Percentiles rank a stretch among this genome's conserved stretches.
phyloP scores from a whole-genome alignment of 2,888 invertebrate species.

The Leucoptera coffeella region DNA sequence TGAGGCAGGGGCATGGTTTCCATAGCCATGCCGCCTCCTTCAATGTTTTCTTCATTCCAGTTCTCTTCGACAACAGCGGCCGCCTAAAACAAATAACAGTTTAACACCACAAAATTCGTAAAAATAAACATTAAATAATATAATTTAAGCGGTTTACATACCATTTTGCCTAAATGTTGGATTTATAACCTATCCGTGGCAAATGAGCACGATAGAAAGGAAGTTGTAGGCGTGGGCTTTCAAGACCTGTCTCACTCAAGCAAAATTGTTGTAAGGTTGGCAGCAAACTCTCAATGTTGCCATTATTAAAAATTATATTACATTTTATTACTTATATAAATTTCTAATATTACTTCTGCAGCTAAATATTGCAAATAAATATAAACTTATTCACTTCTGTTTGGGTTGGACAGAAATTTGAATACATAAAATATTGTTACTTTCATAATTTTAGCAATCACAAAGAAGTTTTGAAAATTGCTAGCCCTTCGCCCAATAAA shows the following conservation, averaged over 20 bases:
- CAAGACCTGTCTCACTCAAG: too few relatives aligned
- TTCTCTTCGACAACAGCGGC: slow-evolving; percentile 48
- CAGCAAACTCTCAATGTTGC: slow-evolving; percentile 7
- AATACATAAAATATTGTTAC: too few relatives aligned
- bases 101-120: too few relatives aligned
- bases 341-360: too few relatives aligned
- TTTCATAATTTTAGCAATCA: too few relatives aligned
- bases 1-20: slow-evolving; percentile 47
- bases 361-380: too few relatives aligned
- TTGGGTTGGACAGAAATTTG: too few relatives aligned
- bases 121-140: too few relatives aligned
- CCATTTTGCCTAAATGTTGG: slow-evolving; percentile 29
- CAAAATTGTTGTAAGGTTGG: slow-evolving; percentile 12
- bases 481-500: too few relatives aligned
- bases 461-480: too few relatives aligned
- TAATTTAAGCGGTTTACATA: slow-evolving; percentile 16
- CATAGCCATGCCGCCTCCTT: slow-evolving; percentile 45
- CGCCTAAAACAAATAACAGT: slow-evolving; percentile 27
- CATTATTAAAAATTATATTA: slow-evolving; percentile 4
- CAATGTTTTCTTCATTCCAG: slow-evolving; percentile 48
- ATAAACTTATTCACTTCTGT: too few relatives aligned
- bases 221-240: slow-evolving; percentile 8
- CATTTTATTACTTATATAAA: too few relatives aligned
- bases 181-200: slow-evolving; percentile 46
- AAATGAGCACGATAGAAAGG: slow-evolving; percentile 48